Evolutionary conservation across 2,113 vertebrate species (phyloP), one percentile per base, ranked within the genome.

Genomic region (Nestor notabilis): DNA sequence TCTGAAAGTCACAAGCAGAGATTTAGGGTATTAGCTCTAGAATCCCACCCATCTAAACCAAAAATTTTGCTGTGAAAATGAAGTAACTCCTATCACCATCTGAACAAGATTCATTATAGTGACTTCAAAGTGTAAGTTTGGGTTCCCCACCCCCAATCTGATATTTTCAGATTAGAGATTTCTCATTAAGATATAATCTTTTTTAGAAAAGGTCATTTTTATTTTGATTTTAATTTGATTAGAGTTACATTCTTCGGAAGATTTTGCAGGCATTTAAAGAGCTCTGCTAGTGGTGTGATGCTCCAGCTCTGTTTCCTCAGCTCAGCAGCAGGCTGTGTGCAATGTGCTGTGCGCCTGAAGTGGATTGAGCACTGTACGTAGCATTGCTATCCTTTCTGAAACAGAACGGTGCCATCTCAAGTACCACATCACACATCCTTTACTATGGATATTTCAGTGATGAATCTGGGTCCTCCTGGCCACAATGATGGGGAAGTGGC

Each of bases 291-390:
- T 0, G 1, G 12, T 69, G 60, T 7, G 8, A 10, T 10, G 18
- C 52, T 92, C 71, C 18, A 35, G 7, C 56, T 68, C 46, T 4
- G 5, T 71, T 56, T 37, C 33, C 64, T 56, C 18, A 46, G 46
- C 71, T 83, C 35, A 29, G 65, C 77, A 65, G 55, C 72, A 75
- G 61, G 44, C 50, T 55, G 47, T 0, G 1, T 24, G 13, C 0
- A 2, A 47, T 1, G 4, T 31, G 58, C 69, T 33, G 28, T 1
- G 6, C 28, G 12, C 4, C 2, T 66, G 49, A 69, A 31, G 17
- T 19, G 25, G 10, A 31, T 23, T 2, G 2, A 44, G 35, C 17
- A 5, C 31, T 23, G 21, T 14, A 10, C 0, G 1, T n/a, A 14
- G 31, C 10, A 1, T 8, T 41, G 24, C 31, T 13, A 15, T 53